Base-by-base conservation (phyloP, 2,797 vertebrate genomes). In the Diglossa cyanea region DNA sequence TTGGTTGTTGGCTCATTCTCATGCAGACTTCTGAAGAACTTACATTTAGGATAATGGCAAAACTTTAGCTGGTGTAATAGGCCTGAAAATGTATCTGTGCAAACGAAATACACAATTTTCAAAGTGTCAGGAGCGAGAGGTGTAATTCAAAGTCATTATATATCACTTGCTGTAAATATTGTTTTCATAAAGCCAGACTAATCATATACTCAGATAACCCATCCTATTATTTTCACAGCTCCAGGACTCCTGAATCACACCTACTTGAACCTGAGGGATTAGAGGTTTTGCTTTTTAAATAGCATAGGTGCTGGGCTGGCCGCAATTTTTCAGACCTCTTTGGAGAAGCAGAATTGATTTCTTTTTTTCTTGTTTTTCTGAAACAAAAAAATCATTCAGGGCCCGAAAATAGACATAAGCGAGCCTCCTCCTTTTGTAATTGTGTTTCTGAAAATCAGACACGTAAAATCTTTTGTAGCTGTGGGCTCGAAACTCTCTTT, bases 391-490 rank as follows among this genome's bases (percentile, higher is more conserved):
- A 94, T 82, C 70, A 85, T 91, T 93, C 61, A 84, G 48, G 31
- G 31, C 65, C 87, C 10, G 2, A 91, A 95, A 94, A 82, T 60
- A 87, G 75, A 88, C 78, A 93, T 78, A 71, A 96, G 79, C 1
- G 45, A 92, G 76, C 47, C 74, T 87, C 74, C 78, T 80, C 61
- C 94, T 95, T 91, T 90, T 91, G 95, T 94, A 81, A 90, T 90
- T 90, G 88, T 95, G 84, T 72, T 97, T 97, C 90, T 95, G 88
- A 94, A 95, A 97, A 96, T 96, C 92, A 90, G 86, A 96, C 92
- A 93, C 88, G 88, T 98, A 98, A 98, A 98, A 98, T 97, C 98
- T 98, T 98, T 98, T 98, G 98, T 97, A 97, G 96, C 95, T 62
- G 37, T 98, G 98, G 63, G 91, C 97, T 97, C 37, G 26, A 97